A percentile compares a stretch with the other conserved stretches of the same genome.
Evolutionary conservation across 1,140 invertebrate genomes (phyloP).

Genomic region (Pogonus chalceus): DNA sequence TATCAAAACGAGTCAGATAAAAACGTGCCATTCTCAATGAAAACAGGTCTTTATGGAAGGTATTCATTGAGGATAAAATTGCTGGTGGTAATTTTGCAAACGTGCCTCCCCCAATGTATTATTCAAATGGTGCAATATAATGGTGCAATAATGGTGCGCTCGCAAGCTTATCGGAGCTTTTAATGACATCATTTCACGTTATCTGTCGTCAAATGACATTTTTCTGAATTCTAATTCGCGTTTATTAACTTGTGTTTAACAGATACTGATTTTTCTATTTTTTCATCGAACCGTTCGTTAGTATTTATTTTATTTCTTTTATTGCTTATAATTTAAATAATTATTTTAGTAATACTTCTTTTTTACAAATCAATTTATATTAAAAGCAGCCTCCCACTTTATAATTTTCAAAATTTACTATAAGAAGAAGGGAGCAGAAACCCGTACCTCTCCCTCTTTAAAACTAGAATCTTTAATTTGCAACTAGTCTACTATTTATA

Average conservation of each 20-base stretch:
- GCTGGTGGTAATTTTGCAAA: neutral
- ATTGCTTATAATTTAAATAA: too few species aligned
- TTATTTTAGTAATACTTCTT: too few species aligned
- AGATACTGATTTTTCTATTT: neutral
- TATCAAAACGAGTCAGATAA: conserved; percentile 5
- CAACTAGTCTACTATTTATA: too few species aligned
- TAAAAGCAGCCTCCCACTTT: too few species aligned
- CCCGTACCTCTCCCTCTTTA: too few species aligned
- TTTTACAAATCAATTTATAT: too few species aligned
- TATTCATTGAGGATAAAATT: neutral
- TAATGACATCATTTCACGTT: conserved; percentile 5
- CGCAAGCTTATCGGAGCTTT: neutral
- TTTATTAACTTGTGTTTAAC: neutral
- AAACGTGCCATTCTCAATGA: neutral
- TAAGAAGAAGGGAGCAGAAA: too few species aligned
- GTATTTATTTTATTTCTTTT: too few species aligned
- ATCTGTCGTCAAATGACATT: conserved; percentile 3
- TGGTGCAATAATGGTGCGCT: neutral
- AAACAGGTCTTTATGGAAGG: neutral
- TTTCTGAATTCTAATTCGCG: conserved; percentile 1
- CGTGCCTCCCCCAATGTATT: neutral
- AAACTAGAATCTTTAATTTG: too few species aligned
- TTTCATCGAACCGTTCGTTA: too few species aligned
- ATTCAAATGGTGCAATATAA: conserved; percentile 1
- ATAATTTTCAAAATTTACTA: too few species aligned